These are phyloP conservation scores for Oryzias melastigma DNA, from an alignment of 2,113 vertebrate species.

Conservation along the genomic window DNA sequence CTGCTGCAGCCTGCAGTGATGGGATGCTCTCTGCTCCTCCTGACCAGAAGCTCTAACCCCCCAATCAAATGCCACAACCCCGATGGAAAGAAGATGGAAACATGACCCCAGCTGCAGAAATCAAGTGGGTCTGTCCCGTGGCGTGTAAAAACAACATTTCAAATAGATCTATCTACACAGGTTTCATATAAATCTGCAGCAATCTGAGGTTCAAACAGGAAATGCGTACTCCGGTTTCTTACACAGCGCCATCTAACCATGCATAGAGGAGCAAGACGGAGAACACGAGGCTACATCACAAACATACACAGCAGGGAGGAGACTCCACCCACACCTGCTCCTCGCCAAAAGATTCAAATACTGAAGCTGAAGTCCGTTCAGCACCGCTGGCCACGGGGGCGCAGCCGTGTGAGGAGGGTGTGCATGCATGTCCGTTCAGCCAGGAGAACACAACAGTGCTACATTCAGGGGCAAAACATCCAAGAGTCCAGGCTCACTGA, in stretches of 20 bases:
- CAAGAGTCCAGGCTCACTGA: slow-evolving; percentile 60
- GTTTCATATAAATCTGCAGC: slow-evolving; percentile 8
- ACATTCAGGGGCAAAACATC: neutral
- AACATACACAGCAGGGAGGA: slow-evolving; percentile 37
- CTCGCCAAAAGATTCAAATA: too few species aligned
- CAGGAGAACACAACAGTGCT: slow-evolving; percentile 22
- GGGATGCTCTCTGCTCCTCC: too few species aligned
- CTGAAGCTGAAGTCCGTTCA: too few species aligned
- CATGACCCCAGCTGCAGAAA: too few species aligned
- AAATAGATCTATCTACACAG: too few species aligned
- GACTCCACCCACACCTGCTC: neutral
- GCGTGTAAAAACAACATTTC: too few species aligned
- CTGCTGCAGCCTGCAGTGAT: too few species aligned
- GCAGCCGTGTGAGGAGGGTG: slow-evolving; percentile 14
- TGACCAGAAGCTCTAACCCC: too few species aligned
- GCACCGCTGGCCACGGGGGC: slow-evolving; percentile 8
- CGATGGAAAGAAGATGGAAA: too few species aligned
- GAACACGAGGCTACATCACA: slow-evolving; percentile 60
- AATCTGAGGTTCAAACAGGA: slow-evolving; percentile 20
- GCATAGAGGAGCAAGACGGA: slow-evolving; percentile 63
- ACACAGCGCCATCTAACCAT: slow-evolving; percentile 55
- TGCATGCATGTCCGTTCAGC: slow-evolving; percentile 10
- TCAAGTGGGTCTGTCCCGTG: too few species aligned
- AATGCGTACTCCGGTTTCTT: too few species aligned
- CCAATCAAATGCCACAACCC: too few species aligned